Base-by-base conservation (phyloP, 2,888 invertebrate species). In the Pegoplata infirma region DNA sequence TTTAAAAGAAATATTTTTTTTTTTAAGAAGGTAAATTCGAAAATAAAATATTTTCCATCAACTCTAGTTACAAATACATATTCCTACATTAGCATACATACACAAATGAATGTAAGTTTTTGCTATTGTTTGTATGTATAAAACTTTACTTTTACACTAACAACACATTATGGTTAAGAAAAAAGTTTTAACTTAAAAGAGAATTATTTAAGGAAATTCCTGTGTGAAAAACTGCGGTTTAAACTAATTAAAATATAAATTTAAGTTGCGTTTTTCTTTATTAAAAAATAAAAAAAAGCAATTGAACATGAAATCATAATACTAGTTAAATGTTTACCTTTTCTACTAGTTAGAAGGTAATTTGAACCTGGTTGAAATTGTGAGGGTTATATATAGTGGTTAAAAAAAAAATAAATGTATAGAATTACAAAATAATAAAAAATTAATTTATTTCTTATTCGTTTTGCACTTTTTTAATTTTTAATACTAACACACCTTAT, bases 401-500 rank as follows among this genome's bases (percentile, higher is more conserved):
- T 47, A 69, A 23, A 21, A 49, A n/a, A n/a, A n/a, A 5, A 68
- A n/a, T 47, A 36, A 21, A 46, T 58, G 28, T 25, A 47, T 28
- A 56, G 55, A n/a, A 23, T 56, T 46, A 28, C 23, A 44, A 47
- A 56, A 47, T 56, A 56, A 25, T 56, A 25, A 44, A 44, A n/a
- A 40, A 28, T 56, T 68, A 46, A 68, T 68, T 68, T 40, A 68
- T 47, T n/a, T n/a, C n/a, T n/a, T n/a, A n/a, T n/a, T n/a, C n/a
- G n/a, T n/a, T 28, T 21, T 49, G 17, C 10, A 6, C 21, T 21
- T 19, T 12, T 49, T 12, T 49, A n/a, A n/a, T 32, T 40, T n/a
- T 40, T 40, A 49, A 49, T 21, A 21, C 49, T 10, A 49, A 19
- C n/a, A 21, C 49, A n/a, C 49, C 21, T 49, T 49, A 49, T 49